Evolutionary conservation across 64 coral and sea anemone genomes (phyloP).

Genomic region (Actinia tenebrosa): DNA sequence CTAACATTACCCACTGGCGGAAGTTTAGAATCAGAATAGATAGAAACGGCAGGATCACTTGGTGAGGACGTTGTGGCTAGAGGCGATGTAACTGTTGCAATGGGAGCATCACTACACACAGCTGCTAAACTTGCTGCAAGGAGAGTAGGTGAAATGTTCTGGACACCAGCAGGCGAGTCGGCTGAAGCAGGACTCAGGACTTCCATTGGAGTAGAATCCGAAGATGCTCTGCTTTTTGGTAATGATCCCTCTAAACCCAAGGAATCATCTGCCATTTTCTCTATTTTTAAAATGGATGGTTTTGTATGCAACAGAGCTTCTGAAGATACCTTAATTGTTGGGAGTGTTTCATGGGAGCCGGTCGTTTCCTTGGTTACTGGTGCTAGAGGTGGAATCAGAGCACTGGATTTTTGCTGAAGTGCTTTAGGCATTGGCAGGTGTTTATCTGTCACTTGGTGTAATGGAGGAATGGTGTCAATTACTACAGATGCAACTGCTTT

Average conservation of each 20-base stretch:
- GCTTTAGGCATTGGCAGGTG: constrained; percentile 33
- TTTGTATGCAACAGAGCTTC: not conserved
- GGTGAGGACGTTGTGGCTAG: not conserved
- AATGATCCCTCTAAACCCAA: not conserved
- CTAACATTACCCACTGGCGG: not conserved
- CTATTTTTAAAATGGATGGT: not conserved
- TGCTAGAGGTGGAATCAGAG: constrained; percentile 26
- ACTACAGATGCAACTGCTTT: not conserved
- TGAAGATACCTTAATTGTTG: not conserved
- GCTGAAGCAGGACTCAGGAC: constrained; percentile 9
- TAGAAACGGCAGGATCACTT: not conserved
- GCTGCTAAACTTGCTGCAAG: constrained; percentile 56
- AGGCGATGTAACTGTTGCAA: too few species aligned
- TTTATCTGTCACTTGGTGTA: not conserved
- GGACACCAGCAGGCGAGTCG: not conserved
- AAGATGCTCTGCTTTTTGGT: not conserved
- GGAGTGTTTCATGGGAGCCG: not conserved
- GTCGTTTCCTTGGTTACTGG: not conserved
- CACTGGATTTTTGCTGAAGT: constrained; percentile 48
- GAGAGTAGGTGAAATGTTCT: constrained; percentile 49
- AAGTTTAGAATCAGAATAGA: not conserved
- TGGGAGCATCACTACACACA: constrained; percentile 45
- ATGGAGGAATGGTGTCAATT: not conserved
- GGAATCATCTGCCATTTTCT: constrained; percentile 24
- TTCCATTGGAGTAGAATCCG: not conserved